Evolutionary conservation across 2,888 invertebrate species (phyloP).

Genomic region (Hydrotaea cyrtoneurina): DNA sequence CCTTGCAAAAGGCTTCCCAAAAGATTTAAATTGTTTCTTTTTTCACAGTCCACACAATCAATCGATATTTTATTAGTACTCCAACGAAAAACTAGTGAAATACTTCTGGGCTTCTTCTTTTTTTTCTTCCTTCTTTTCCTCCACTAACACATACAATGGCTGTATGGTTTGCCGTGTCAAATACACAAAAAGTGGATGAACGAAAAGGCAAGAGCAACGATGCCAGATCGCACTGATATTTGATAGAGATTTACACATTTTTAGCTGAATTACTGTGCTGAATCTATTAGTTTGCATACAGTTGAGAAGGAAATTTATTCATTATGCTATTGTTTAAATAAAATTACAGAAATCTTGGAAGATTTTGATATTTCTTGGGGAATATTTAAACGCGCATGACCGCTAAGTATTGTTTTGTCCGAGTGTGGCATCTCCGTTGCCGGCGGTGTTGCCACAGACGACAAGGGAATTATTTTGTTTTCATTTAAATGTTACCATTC

Average conservation of each 20-base stretch:
- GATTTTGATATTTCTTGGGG: background rate
- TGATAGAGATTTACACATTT: background rate
- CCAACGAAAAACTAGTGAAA: conserved; percentile 28
- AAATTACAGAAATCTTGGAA: background rate
- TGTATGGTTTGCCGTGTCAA: background rate
- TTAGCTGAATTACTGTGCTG: background rate
- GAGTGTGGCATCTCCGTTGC: background rate
- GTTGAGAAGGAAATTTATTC: background rate
- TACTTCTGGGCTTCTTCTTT: conserved; percentile 27
- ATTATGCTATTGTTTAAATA: background rate
- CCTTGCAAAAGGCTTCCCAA: conserved; percentile 3
- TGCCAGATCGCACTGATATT: background rate
- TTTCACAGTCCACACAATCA: conserved; percentile 19
- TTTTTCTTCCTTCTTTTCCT: conserved; percentile 6
- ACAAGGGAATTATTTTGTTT: background rate
- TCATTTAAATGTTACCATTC: background rate
- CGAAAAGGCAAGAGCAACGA: background rate
- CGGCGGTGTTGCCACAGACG: background rate
- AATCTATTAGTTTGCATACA: too few species aligned
- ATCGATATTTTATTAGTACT: conserved; percentile 32
- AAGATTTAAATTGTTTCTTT: conserved; percentile 8
- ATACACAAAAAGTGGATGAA: conserved; percentile 14
- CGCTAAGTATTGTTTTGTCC: background rate
- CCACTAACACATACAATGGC: background rate
- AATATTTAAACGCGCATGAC: conserved; percentile 23